Evolutionary conservation across 2,888 invertebrate genomes (phyloP).

Genomic region (Hydriomena furcata): DNA sequence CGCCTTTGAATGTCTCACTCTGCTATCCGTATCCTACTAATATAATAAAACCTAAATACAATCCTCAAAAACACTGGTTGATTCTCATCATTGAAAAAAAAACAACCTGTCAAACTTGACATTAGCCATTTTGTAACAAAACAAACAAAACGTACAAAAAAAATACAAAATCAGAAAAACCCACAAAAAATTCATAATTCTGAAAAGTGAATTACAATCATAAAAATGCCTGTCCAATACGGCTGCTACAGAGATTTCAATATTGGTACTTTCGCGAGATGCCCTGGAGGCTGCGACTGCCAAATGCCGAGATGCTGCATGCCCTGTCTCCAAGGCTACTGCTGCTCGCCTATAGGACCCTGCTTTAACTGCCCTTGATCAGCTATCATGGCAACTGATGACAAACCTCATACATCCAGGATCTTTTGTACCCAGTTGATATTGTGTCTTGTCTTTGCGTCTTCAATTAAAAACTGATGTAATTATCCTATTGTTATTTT

Average conservation of each 20-base stretch:
- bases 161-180: constrained; percentile 6
- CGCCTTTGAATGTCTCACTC: no score
- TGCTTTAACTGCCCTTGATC: constrained; percentile 11
- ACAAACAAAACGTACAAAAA: constrained; percentile 8
- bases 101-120: constrained; percentile 5
- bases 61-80: background rate
- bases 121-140: constrained; percentile 4
- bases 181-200: background rate
- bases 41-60: background rate
- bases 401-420: no score
- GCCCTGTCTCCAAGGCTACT: constrained; percentile 6
- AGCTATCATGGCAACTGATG: background rate
- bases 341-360: constrained; percentile 3
- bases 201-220: background rate
- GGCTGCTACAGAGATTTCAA: constrained; percentile 24
- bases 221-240: constrained; percentile 18
- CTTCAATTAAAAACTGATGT: no score
- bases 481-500: no score
- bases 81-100: background rate
- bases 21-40: no score
- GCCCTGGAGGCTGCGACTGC: constrained; percentile 12
- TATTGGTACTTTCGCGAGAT: constrained; percentile 20
- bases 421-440: no score
- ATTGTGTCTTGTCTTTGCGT: no score
- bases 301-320: constrained; percentile 5